A percentile compares a stretch with the other conserved stretches of the same genome.
Evolutionary conservation across 35 echinoderm and acorn worm genomes (phyloP).

Genomic region (Heliocidaris tuberculata): DNA sequence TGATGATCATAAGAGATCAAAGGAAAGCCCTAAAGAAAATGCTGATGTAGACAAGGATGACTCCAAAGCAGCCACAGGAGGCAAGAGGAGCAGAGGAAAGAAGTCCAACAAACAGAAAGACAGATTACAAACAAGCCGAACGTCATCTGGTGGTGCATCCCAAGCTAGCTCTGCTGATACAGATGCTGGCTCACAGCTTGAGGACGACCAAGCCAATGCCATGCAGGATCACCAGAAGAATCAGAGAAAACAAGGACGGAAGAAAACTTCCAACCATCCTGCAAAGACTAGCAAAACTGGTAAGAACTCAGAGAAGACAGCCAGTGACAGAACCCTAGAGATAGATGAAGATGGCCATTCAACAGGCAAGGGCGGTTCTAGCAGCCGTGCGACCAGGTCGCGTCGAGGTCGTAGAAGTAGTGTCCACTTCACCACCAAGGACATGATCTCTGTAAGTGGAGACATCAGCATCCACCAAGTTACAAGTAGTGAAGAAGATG

Average conservation of each 20-base stretch:
- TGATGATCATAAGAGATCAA: background rate
- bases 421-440: conserved; percentile 35
- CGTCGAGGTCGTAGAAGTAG: background rate
- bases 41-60: background rate
- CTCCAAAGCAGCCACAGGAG: background rate
- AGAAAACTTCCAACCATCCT: background rate
- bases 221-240: background rate
- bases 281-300: background rate
- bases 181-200: background rate
- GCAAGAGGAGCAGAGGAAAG: background rate
- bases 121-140: background rate
- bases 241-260: background rate
- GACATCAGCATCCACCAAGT: conserved; percentile 38
- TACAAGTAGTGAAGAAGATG: background rate
- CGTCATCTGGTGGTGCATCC: background rate
- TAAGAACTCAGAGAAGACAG: background rate
- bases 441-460: conserved; percentile 11
- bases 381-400: background rate
- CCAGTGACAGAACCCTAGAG: background rate
- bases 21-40: background rate
- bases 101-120: background rate
- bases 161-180: background rate
- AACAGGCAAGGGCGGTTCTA: background rate
- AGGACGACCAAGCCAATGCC: background rate
- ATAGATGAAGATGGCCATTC: background rate